A percentile compares a stretch with the other conserved stretches of the same genome.
These are phyloP conservation scores for Coreoperca whiteheadi DNA, from an alignment of 2,113 vertebrate species.

Conservation along the genomic window DNA sequence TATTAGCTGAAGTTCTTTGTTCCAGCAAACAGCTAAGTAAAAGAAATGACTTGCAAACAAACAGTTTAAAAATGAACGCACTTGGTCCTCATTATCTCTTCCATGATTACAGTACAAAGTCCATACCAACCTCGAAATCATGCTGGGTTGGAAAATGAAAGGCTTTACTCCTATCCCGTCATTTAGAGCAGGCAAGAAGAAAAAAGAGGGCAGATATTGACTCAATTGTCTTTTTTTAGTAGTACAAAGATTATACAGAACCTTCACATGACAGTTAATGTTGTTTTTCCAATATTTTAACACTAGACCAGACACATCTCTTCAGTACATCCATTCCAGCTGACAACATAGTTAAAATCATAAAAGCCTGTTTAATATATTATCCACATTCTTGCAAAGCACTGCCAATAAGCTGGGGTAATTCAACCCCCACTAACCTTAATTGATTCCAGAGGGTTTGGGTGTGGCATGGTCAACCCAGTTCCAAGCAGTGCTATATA, in stretches of 20 bases:
- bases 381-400: background rate
- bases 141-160: background rate
- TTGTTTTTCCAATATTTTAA: no score
- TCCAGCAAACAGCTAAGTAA: background rate
- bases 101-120: background rate
- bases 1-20: no score
- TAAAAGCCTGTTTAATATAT: background rate
- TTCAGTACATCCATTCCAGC: background rate
- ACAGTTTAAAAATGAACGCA: background rate
- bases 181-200: background rate
- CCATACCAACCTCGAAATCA: slow-evolving; percentile 1
- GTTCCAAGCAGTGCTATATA: slow-evolving; percentile 38
- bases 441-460: slow-evolving; percentile 58
- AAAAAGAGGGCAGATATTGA: background rate
- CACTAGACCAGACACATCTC: background rate
- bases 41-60: background rate
- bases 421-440: background rate
- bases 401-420: background rate
- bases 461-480: slow-evolving; percentile 49
- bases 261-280: background rate
- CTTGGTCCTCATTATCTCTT: background rate
- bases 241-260: background rate
- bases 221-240: background rate
- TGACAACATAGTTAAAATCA: background rate
- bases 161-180: background rate